Evolutionary conservation across 2,113 vertebrate genomes (phyloP), one percentile per base, ranked within the genome.

Genomic region (Garra rufa): DNA sequence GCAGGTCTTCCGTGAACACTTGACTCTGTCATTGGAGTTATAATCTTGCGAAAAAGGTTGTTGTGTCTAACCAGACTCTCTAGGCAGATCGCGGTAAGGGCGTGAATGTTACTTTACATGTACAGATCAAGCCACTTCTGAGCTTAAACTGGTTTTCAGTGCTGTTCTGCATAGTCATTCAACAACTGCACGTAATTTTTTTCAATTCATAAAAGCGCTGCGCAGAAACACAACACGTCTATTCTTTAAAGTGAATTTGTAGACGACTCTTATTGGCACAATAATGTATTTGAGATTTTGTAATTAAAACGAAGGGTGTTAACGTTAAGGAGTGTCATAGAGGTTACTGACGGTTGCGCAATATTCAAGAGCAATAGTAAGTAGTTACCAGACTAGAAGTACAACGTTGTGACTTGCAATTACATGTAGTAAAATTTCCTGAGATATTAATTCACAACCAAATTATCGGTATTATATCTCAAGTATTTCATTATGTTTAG

Each of bases 71-170:
- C 17, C 55, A 50, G 26, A 67, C 10, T 46, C 24, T 67, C 15
- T 14, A 50, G 43, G n/a, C 57, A 61, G 38, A 61, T 67, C 24
- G 78, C 43, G 78, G 78, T 81, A 81, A 81, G 78, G 26, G 43
- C 26, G 26, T 67, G 43, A 81, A 21, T 48, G 24, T 19, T 65
- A 79, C n/a, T 21, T 21, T 81, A 44, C 50, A n/a, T 50, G 5
- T 13, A 50, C 26, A 8, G 2, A 43, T 38, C 76, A 76, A 55
- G 13, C 7, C 34, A 63, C 11, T 3, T 79, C 41, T 26, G 13
- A 6, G 15, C 9, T 50, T 34, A 52, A 52, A 10, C 43, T 24
- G 43, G 43, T 65, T 81, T 19, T 15, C 30, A 9, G 44, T 1
- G 50, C 50, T 14, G 50, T 57, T 50, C 28, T 69, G 9, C 78